Base-by-base conservation (phyloP, 2,888 invertebrate species). In the Masnerella sp. region DNA sequence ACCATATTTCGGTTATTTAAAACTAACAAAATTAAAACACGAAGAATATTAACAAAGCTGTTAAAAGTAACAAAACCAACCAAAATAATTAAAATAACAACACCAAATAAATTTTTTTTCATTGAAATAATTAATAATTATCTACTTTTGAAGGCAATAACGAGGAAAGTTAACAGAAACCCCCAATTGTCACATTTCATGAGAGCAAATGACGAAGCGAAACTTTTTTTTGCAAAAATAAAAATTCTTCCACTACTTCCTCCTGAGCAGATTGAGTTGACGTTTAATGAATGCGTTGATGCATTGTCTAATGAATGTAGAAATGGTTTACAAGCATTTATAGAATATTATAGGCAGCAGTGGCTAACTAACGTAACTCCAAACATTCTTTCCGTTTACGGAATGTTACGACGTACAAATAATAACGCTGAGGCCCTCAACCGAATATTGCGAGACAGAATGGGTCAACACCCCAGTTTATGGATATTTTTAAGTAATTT, bases 371-470 rank as follows among this genome's bases (percentile, higher is more conserved):
- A 2, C 15, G 42, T 42, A 7, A 20, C 20, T 20, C 15, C 15
- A 2, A 2, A 18, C 1, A 11, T 20, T 1, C 11, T 42, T 1
- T 42, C 42, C 0, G 42, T 42, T 1, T 42, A 2, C 20, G 42
- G 42, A 4, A 42, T 42, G 20, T 11, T 42, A 0, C 3, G 25
- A 2, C 17, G 43, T 0, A 43, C 43, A 2, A 43, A 43, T 12
- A 43, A 43, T 11, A 43, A 43, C 12, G 11, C 12, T 14, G 43
- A 43, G 12, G 43, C 43, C 2, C 5, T 43, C 7, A 43, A 43
- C 12, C 5, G 43, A 9, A 43, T 43, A 22, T 22, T 43, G 2
- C 22, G 43, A 11, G 43, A 43, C 5, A 22, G 43, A 12, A 43
- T 43, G 25, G 43, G 25, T 0, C 18, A 43, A 36, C 36, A 36